Conservation (phyloP, 1,140 invertebrate genomes). For the Maniola jurtina region DNA sequence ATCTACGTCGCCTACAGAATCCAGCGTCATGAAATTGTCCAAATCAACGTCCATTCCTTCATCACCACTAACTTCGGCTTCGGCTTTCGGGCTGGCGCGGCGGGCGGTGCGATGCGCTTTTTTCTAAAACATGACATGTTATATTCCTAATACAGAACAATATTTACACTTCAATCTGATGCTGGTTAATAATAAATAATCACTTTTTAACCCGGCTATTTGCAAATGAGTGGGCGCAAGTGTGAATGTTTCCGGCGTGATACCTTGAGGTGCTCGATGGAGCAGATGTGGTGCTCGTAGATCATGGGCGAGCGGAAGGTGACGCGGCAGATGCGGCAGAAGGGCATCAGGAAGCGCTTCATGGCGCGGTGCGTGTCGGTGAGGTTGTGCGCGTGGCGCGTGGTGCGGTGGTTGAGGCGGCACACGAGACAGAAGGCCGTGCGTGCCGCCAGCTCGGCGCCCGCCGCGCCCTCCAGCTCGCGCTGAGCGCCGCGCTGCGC, state of each 20-base stretch:
- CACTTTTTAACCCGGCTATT: too few species aligned
- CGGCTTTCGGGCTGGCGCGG: constrained; percentile 66
- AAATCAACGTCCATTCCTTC: constrained; percentile 88
- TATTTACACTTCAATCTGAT: background rate
- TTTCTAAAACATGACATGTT: constrained; percentile 60
- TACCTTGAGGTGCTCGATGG: constrained; percentile 88
- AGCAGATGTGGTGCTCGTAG: constrained; percentile 89
- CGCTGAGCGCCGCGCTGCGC: constrained; percentile 86
- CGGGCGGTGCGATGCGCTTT: constrained; percentile 74
- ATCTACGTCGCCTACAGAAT: constrained; percentile 91
- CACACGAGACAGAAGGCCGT: constrained; percentile 88
- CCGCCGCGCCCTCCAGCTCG: constrained; percentile 83
- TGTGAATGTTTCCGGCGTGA: too few species aligned
- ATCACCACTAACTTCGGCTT: constrained; percentile 79
- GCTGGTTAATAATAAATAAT: too few species aligned
- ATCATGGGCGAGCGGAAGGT: constrained; percentile 89
- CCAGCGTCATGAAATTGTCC: constrained; percentile 90
- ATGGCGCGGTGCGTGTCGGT: constrained; percentile 89
- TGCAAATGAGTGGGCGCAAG: too few species aligned
- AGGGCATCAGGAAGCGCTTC: constrained; percentile 89
- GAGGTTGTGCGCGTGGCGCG: constrained; percentile 85
- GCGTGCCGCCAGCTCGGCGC: constrained; percentile 81
- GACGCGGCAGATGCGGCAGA: constrained; percentile 85
- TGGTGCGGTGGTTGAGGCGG: constrained; percentile 88
- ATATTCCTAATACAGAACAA: background rate